Base-by-base conservation (phyloP, 2,113 vertebrate genomes). In the Boulengeromyrus knoepffleri region DNA sequence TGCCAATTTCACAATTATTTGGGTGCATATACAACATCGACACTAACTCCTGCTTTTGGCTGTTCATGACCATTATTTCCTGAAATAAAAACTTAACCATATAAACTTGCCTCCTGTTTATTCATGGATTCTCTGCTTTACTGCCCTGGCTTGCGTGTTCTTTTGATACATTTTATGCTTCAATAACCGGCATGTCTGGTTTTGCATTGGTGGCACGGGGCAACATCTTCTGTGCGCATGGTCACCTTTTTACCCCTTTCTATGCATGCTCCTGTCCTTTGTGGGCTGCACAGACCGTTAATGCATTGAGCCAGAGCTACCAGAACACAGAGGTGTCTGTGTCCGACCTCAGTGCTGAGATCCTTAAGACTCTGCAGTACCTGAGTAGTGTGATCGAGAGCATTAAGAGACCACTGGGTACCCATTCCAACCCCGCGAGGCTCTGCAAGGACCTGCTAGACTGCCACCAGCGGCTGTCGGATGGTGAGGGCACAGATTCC, bases 401-500 rank as follows among this genome's bases (percentile, higher is more conserved):
- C 94, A 98, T 99, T 93, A 99, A 96, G 94, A 97, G 96, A 90
- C 98, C 98, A 27, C 95, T 97, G 27, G 99, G 99, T 86, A 98
- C 97, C 0, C 95, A 93, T 53, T 97, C 98, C 88, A 99, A 99
- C 92, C 99, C 99, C 17, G 98, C 97, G 74, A 97, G 97, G 10
- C 96, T 99, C 94, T 99, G 99, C 92, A 97, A 96, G 94, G 99
- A 99, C 93, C 95, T 99, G 93, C 95, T 99, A 6, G 94, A 97
- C 94, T 99, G 99, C 95, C 96, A 96, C 90, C 96, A 94, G 17
- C 96, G 95, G 94, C 95, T 97, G 77, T 92, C 96, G 15, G 97
- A 99, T 47, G 99, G 99, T 99, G 93, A 95, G 97, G 91, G 86
- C 1, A 2, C 19, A 1, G 13, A 42, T 53, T 80, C 52, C 2